A percentile compares a stretch with the other conserved stretches of the same genome.
Evolutionary conservation across 2,113 vertebrate genomes (phyloP).

Genomic region (Collichthys lucidus): DNA sequence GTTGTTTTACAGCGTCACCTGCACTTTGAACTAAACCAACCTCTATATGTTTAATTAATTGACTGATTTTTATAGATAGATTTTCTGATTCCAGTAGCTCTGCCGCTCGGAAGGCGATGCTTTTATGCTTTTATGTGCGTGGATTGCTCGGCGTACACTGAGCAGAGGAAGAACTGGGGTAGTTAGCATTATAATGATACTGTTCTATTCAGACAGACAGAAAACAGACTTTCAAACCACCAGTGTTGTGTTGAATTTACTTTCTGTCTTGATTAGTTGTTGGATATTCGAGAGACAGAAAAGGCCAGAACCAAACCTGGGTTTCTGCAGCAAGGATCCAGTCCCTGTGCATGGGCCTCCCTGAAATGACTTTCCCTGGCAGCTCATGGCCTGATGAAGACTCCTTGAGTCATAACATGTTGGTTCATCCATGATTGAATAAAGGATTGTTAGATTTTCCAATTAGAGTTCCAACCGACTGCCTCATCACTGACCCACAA

Average conservation of each 20-base stretch:
- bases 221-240: not conserved
- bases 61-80: not conserved
- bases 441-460: too few species aligned
- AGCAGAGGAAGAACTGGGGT: not conserved
- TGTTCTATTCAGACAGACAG: not conserved
- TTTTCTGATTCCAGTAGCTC: not conserved
- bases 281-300: too few species aligned
- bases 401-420: too few species aligned
- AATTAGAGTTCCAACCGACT: too few species aligned
- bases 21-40: not conserved
- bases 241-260: not conserved
- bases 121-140: not conserved
- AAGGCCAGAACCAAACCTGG: too few species aligned
- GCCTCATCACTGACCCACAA: too few species aligned
- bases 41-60: not conserved
- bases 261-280: not conserved
- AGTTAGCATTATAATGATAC: too few species aligned
- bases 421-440: too few species aligned
- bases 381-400: too few species aligned
- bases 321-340: too few species aligned
- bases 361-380: too few species aligned
- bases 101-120: not conserved
- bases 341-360: too few species aligned
- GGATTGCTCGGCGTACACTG: not conserved
- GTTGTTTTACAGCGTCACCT: slow-evolving; percentile 51